phyloP scores from a whole-genome alignment of 2,113 vertebrate genomes.

The Chloropsis cyanopogon region DNA sequence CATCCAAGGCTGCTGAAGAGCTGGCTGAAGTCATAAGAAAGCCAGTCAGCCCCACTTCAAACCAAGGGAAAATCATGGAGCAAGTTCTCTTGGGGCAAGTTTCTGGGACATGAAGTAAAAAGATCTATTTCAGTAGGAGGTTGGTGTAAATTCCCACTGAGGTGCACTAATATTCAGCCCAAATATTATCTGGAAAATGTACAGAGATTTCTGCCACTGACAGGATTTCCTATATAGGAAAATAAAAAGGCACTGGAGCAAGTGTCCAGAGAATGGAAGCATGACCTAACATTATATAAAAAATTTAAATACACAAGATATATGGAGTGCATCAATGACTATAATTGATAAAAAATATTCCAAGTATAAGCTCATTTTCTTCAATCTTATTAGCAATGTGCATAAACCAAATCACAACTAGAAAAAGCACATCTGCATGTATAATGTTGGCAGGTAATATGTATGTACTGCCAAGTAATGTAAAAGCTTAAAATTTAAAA shows the following conservation, averaged over 20 bases:
- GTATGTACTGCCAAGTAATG: neutral
- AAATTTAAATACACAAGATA: neutral
- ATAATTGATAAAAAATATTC: neutral
- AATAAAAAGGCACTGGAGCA: neutral
- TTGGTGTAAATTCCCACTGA: neutral
- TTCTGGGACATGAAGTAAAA: neutral
- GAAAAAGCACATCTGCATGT: neutral
- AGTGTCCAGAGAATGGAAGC: neutral
- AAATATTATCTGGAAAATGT: neutral
- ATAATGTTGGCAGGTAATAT: neutral
- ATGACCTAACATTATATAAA: neutral
- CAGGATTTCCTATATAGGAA: neutral
- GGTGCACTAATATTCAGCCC: neutral
- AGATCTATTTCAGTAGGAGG: neutral
- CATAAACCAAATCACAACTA: neutral
- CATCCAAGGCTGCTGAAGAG: neutral
- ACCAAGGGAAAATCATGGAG: neutral
- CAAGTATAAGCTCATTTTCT: neutral
- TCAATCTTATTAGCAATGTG: neutral
- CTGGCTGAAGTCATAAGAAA: neutral
- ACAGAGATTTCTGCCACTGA: neutral
- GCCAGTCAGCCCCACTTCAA: neutral
- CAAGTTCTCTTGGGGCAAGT: neutral
- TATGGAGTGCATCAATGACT: neutral
- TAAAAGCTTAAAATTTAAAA: neutral